Base-by-base conservation (phyloP, 1,140 invertebrate species). In the Drosophila ogumai region DNA sequence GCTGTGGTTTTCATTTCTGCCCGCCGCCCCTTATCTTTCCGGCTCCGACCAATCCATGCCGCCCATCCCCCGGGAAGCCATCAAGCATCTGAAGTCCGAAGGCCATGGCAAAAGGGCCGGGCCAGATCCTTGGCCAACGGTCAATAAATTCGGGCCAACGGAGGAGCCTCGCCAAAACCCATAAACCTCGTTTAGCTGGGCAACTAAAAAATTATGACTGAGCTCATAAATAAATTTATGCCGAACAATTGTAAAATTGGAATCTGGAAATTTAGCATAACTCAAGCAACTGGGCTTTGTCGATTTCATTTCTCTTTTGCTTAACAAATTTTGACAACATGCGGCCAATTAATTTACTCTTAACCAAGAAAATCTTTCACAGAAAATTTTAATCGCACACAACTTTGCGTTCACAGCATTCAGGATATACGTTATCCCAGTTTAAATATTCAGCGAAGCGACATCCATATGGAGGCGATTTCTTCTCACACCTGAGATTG, bases 1-100 rank as follows among this genome's bases (percentile, higher is more conserved):
- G 72, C 72, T 72, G 82, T 71, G 78, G 78, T 85, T 80, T 71
- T 57, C 71, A 64, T 72, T 81, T 64, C 64, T 32, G 56, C 46
- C 68, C 67, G 50, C 71, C 44, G 15, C 47, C 54, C 75, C 46
- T 79, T 75, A 79, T 82, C 79, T 87, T 79, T 82, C 79, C 79
- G 66, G 74, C 47, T 41, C 34, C 31, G 63, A 50, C 46, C 56
- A 68, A 55, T 32, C 49, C 36, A 13, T 25, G 15, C 15, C 54
- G 34, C n/a, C 76, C 44, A 38, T 75, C 54, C 67, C 75, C 38
- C 28, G 47, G 75, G 61, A 56, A 25, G 61, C 13, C 46, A 54
- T 58, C 31, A 28, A 47, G 47, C 57, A n/a, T 28, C 47, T 60
- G 71, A 76, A 75, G 52, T 38, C 38, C 66, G 71, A 76, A 76